These are phyloP conservation scores for Epizoanthus illoricatus DNA, from an alignment of 92 coral and sea anemone species.

Conservation along the genomic window DNA sequence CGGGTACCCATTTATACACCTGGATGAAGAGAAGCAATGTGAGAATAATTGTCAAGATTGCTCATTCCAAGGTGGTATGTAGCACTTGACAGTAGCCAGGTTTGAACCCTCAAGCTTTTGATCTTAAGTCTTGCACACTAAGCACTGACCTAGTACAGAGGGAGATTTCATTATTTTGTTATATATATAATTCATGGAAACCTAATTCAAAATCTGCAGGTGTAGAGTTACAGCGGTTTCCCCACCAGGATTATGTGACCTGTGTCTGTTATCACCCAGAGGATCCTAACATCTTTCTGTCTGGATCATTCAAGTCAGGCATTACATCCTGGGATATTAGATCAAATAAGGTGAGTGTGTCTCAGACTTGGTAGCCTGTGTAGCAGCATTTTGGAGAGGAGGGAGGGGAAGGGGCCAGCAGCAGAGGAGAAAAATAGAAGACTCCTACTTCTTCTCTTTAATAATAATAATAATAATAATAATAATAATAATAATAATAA, in stretches of 20 bases:
- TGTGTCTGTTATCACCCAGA: conserved; percentile 87
- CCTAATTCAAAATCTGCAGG: conserved; percentile 49
- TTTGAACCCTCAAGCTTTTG: neutral
- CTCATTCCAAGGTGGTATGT: too few relatives aligned
- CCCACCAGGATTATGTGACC: conserved; percentile 80
- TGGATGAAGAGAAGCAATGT: too few relatives aligned
- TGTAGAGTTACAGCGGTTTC: conserved; percentile 50
- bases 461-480: too few relatives aligned
- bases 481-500: too few relatives aligned
- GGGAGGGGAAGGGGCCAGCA: too few relatives aligned
- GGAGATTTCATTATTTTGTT: neutral
- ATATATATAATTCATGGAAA: neutral
- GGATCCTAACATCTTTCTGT: conserved; percentile 63
- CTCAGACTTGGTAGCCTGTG: too few relatives aligned
- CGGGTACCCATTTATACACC: too few relatives aligned
- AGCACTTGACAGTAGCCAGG: too few relatives aligned
- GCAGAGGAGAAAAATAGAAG: too few relatives aligned
- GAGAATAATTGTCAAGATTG: too few relatives aligned
- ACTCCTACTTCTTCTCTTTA: too few relatives aligned
- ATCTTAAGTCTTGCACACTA: neutral
- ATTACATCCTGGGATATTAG: conserved; percentile 90
- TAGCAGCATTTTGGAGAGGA: too few relatives aligned
- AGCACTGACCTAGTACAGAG: neutral
- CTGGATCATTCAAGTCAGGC: conserved; percentile 87
- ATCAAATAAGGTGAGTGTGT: conserved; percentile 60